These are phyloP conservation scores for Eucera pruinosa DNA, from an alignment of 2,888 invertebrate genomes.

Conservation along the genomic window DNA sequence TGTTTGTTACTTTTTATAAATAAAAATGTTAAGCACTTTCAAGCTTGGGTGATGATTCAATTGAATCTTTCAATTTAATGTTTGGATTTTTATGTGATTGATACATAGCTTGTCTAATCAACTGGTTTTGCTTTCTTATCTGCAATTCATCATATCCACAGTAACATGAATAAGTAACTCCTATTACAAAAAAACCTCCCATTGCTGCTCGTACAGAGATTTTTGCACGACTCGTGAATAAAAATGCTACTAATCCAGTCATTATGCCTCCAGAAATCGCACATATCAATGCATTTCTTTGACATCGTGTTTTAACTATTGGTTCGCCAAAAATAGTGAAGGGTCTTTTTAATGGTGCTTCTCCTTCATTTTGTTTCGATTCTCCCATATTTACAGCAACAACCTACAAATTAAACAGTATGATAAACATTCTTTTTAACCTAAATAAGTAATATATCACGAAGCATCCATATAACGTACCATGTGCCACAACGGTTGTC, in stretches of 20 bases:
- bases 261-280: conserved; percentile 90
- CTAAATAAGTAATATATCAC: neutral
- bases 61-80: neutral
- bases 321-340: conserved; percentile 89
- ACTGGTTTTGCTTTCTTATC: neutral
- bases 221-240: conserved; percentile 89
- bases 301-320: conserved; percentile 91
- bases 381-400: conserved; percentile 4
- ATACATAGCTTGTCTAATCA: neutral
- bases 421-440: neutral
- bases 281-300: conserved; percentile 90
- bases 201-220: conserved; percentile 80
- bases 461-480: neutral
- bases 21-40: neutral
- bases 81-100: fast-evolving
- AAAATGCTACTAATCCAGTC: conserved; percentile 88
- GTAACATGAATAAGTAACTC: conserved; percentile 83
- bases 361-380: neutral
- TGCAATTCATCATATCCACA: conserved; percentile 12
- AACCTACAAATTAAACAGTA: neutral
- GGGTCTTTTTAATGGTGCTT: neutral
- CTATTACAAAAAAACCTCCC: conserved; percentile 13
- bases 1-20: no score
- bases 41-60: neutral
- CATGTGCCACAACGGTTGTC: neutral